These are phyloP conservation scores for Cordilura impudica DNA, from an alignment of 2,888 invertebrate species.

Conservation along the genomic window DNA sequence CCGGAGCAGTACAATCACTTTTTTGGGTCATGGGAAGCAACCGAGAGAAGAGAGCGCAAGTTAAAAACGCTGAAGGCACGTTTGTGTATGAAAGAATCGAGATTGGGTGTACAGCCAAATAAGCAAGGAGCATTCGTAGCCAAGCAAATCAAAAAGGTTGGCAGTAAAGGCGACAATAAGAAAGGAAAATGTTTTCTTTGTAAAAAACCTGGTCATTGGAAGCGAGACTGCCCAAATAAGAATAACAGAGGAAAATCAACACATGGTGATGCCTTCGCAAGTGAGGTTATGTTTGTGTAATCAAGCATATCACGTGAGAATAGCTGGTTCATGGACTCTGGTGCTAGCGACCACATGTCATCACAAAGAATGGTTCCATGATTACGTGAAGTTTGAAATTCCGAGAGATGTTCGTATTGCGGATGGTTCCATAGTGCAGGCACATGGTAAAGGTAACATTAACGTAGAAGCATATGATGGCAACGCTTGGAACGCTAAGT, in stretches of 20 bases:
- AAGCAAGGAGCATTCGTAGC: too few relatives aligned
- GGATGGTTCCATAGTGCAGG: too few relatives aligned
- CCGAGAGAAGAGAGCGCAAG: constrained; percentile 62
- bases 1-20: constrained; percentile 65
- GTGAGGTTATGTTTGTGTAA: background rate
- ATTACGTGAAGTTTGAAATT: too few relatives aligned
- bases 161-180: background rate
- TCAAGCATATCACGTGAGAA: background rate
- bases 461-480: too few relatives aligned
- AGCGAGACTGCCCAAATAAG: background rate
- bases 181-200: too few relatives aligned
- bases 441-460: too few relatives aligned
- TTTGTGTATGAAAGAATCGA: constrained; percentile 60
- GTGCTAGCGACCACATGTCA: constrained; percentile 5
- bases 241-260: too few relatives aligned
- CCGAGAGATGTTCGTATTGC: too few relatives aligned
- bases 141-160: too few relatives aligned
- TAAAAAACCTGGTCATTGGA: background rate
- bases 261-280: background rate
- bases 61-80: constrained; percentile 64
- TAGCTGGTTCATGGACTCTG: background rate
- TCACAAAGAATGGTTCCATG: constrained; percentile 48
- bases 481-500: too few relatives aligned
- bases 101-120: too few relatives aligned
- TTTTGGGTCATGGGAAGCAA: constrained; percentile 65